Conservation (phyloP, 1,140 invertebrate species). For the Calliopsis andreniformis region DNA sequence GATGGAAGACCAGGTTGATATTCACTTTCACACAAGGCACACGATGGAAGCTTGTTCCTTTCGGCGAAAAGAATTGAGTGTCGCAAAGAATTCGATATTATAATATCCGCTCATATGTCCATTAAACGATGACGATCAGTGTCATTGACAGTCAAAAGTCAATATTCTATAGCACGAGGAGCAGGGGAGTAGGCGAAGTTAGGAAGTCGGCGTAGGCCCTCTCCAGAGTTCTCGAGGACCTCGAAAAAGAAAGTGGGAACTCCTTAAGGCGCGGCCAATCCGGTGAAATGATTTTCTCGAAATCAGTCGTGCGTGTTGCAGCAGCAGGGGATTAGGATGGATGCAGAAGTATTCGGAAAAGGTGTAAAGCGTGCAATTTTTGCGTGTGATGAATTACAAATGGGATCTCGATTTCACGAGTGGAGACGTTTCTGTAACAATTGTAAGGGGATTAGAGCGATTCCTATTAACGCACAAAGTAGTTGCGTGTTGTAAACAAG, state of each 20-base stretch:
- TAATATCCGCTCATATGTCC: background rate
- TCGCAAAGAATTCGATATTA: background rate
- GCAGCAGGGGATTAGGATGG: conserved; percentile 56
- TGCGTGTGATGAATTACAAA: background rate
- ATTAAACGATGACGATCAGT: conserved; percentile 40
- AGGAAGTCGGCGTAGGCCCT: conserved; percentile 20
- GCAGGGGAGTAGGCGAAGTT: background rate
- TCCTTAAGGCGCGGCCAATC: background rate
- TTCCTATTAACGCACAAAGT: background rate
- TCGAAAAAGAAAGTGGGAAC: conserved; percentile 1
- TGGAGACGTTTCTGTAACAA: background rate
- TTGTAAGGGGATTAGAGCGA: background rate
- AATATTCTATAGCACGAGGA: conserved; percentile 48
- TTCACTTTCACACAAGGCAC: background rate
- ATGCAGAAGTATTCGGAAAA: conserved; percentile 57
- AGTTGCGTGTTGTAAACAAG: conserved; percentile 44
- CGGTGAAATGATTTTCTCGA: conserved; percentile 45
- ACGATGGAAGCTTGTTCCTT: background rate
- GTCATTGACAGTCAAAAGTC: conserved; percentile 51
- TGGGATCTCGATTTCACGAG: background rate
- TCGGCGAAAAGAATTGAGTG: background rate
- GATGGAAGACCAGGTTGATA: background rate
- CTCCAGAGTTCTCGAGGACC: background rate
- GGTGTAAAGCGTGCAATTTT: background rate
- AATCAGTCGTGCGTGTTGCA: conserved; percentile 59